Evolutionary conservation across 2,113 vertebrate species (phyloP).

Genomic region (Brachyhypopomus gauderio): DNA sequence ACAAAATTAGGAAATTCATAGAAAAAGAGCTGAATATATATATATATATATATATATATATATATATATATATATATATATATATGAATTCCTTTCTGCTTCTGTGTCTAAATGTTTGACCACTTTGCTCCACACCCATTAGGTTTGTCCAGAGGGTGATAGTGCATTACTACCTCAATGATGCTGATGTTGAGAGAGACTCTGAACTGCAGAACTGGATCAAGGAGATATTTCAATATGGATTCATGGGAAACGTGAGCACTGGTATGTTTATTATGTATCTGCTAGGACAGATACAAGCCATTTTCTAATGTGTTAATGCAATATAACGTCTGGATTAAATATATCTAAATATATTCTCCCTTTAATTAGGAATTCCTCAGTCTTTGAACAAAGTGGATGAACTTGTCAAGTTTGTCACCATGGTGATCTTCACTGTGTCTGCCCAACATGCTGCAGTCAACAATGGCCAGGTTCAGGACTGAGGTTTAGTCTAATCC

Average conservation of each 20-base stretch:
- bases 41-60: too few species aligned
- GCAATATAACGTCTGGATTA: too few species aligned
- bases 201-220: conserved; percentile 2
- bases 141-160: background rate
- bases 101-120: too few species aligned
- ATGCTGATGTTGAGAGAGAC: background rate
- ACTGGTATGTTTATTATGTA: background rate
- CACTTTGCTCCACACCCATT: too few species aligned
- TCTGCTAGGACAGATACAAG: too few species aligned
- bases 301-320: too few species aligned
- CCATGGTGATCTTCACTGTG: conserved; percentile 55
- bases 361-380: conserved; percentile 31
- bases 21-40: too few species aligned
- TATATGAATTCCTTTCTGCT: too few species aligned
- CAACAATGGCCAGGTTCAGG: conserved; percentile 43
- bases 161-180: background rate
- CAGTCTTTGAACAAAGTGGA: conserved; percentile 27
- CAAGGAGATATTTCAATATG: background rate
- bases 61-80: too few species aligned
- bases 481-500: background rate
- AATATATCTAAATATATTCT: background rate
- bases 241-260: background rate
- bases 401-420: conserved; percentile 43
- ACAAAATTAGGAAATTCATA: too few species aligned
- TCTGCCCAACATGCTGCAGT: conserved; percentile 51